These are phyloP conservation scores for Lepilemur ruficaudatus DNA, from an alignment of 2,797 vertebrate genomes.

Conservation along the genomic window DNA sequence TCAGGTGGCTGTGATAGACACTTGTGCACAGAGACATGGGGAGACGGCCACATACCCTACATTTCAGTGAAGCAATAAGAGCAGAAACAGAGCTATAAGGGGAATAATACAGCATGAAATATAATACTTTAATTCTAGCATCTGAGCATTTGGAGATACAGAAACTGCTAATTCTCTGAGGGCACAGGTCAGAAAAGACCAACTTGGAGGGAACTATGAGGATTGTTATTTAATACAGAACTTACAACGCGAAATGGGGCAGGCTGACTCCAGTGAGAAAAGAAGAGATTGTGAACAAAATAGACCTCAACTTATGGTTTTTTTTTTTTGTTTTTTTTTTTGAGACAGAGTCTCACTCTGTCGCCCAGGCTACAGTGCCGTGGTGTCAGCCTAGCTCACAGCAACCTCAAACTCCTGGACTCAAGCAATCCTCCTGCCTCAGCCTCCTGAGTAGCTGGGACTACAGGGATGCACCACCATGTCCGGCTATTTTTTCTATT, in stretches of 20 bases:
- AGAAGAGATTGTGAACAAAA: neutral
- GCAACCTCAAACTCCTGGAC: too few relatives aligned
- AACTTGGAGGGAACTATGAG: neutral
- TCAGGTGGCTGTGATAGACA: neutral
- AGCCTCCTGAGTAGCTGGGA: too few relatives aligned
- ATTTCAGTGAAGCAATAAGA: neutral
- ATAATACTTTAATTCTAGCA: neutral
- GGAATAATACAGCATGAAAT: neutral
- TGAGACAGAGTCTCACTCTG: too few relatives aligned
- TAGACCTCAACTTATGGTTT: too few relatives aligned
- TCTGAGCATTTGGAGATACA: neutral
- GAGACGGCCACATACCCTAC: neutral
- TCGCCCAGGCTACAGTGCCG: too few relatives aligned
- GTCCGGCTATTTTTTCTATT: too few relatives aligned
- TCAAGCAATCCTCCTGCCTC: too few relatives aligned
- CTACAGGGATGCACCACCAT: too few relatives aligned
- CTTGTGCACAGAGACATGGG: neutral
- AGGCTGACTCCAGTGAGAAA: neutral
- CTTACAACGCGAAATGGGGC: neutral
- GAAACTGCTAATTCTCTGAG: neutral
- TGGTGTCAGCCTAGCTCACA: too few relatives aligned
- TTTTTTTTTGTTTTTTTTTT: too few relatives aligned
- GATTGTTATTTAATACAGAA: neutral
- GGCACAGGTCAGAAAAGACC: neutral
- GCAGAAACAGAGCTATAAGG: neutral